Conservation (phyloP, 2,113 vertebrate genomes). For the Geothlypis trichas region DNA sequence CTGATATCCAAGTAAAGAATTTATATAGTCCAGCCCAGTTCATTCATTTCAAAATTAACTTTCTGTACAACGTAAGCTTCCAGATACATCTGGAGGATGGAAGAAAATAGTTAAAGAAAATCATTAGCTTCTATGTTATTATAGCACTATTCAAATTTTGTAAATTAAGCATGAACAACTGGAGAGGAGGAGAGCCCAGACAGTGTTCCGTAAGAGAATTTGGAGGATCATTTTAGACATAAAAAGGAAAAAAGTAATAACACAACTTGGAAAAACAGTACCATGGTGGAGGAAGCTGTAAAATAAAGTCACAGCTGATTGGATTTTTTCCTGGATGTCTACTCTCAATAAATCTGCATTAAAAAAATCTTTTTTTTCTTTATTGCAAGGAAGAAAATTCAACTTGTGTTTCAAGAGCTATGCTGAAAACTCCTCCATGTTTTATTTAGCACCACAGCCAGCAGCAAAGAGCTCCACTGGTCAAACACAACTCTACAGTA, state of each 20-base stretch:
- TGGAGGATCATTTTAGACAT: not conserved
- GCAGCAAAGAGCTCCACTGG: not conserved
- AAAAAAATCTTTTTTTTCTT: not conserved
- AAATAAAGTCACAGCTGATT: not conserved
- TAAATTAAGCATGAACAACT: not conserved
- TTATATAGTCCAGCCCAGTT: not conserved
- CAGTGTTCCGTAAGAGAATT: not conserved
- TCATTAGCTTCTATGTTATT: not conserved
- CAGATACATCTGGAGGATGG: not conserved
- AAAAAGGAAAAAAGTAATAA: not conserved
- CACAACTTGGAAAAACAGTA: not conserved
- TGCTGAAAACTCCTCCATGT: not conserved
- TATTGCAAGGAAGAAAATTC: not conserved
- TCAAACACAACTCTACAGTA: not conserved
- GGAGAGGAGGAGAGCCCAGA: not conserved
- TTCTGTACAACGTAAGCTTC: not conserved
- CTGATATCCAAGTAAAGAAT: not conserved
- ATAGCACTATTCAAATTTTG: not conserved
- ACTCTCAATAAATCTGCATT: not conserved
- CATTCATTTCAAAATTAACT: not conserved
- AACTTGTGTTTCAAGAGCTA: not conserved
- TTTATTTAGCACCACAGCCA: not conserved
- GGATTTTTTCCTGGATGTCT: not conserved
- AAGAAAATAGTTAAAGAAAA: constrained; percentile 24
- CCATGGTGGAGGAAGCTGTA: not conserved